Base-by-base conservation (phyloP, 2,113 vertebrate species). In the Muntiacus muntjak region DNA sequence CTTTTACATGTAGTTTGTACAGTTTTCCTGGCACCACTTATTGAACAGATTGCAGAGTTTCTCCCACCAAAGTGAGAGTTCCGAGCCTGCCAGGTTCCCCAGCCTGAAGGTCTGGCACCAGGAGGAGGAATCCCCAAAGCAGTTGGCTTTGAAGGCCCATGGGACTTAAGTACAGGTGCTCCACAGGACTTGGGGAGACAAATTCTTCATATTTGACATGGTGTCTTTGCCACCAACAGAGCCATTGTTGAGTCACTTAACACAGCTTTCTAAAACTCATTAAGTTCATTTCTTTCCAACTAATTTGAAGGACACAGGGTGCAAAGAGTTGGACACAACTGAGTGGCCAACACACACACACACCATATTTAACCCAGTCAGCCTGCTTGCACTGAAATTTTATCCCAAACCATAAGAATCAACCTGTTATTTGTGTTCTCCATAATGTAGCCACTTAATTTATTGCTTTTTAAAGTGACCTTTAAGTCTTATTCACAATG, bases 401-500 rank as follows among this genome's bases (percentile, higher is more conserved):
- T 88, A 94, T 74, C 87, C 8, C 26, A 82, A 23, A 5, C 26
- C 33, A 26, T 67, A 90, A 81, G 54, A 88, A 87, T 50, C 21
- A 76, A 71, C 50, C 87, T 96, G 62, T 57, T 95, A 74, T 93
- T 96, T 91, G 64, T 86, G 28, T 71, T 89, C 54, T 52, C 54
- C 17, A 89, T 54, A 92, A 91, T n/a, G 43, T 62, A 91, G n/a
- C n/a, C 28, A 93, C 21, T 79, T 86, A 95, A 90, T 82, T 54
- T 96, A 50, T 67, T 93, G 26, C 36, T 81, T 96, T 95, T 95
- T 62, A 88, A 95, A 93, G 17, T 71, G 54, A 55, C 16, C 43
- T 67, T 90, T 86, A 93, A 96, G 78, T 19, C 45, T 95, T 96
- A 71, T 95, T 98, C 95, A 91, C 47, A 78, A 89, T 33, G 67